Evolutionary conservation across 2,797 vertebrate genomes (phyloP), one percentile per base, ranked within the genome.

Genomic region (Mus spretus): DNA sequence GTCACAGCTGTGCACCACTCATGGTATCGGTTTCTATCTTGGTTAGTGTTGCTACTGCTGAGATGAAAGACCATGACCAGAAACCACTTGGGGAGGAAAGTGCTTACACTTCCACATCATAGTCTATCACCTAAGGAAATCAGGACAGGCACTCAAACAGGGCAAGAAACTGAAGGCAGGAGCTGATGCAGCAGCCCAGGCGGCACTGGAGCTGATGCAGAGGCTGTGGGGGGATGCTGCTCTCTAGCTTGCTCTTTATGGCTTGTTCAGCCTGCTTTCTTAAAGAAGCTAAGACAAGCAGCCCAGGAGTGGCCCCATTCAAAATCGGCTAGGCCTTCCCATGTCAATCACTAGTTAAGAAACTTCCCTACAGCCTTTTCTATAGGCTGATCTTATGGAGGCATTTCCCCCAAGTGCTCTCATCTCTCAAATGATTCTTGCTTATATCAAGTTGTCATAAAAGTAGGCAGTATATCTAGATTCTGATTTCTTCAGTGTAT

Each of bases 401-500:
- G 7, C 67, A 70, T 70, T 70, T 70, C 67, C 17, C 5, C 17
- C 34, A 70, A n/a, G 67, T 70, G 63, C 50, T 50, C 63, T 6
- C 47, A 53, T 70, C 65, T 70, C 20, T 70, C 34, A 86, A 70
- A 86, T 70, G 63, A 86, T 13, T 70, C 44, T 65, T 67, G 3
- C 61, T 47, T 53, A 47, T 53, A 47, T 86, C 65, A 86, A n/a
- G 47, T 86, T 53, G 31, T 53, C 44, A 67, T 47, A 85, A 85
- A 67, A 67, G 20, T 86, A 86, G 84, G 44, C 83, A 70, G 31
- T 11, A 70, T 67, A 26, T n/a, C 47, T 74, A 47, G 53, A 67
- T 34, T 87, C 40, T 85, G 17, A 72, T 95, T 93, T 90, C 81
- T 88, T 28, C 34, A 83, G 37, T 85, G 67, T 89, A 22, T 72